A percentile compares a stretch with the other conserved stretches of the same genome.
These are phyloP conservation scores for Drosophila mulleri DNA, from an alignment of 2,888 invertebrate genomes.

Conservation along the genomic window DNA sequence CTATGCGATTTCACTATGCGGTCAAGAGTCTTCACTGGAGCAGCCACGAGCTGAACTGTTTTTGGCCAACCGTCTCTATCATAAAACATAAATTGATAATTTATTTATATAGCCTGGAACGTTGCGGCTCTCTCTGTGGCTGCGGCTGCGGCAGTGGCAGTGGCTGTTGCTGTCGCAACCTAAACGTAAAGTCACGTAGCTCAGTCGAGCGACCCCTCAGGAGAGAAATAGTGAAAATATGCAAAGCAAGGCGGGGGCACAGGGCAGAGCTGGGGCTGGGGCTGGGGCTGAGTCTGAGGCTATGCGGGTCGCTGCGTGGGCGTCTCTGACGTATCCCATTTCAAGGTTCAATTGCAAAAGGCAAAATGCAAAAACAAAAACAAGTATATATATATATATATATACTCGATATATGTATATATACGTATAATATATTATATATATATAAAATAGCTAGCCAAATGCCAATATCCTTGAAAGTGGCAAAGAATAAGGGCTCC, in stretches of 20 bases:
- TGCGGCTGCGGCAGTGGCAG: slow-evolving; percentile 16
- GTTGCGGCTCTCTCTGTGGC: slow-evolving; percentile 18
- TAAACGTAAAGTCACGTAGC: slow-evolving; percentile 68
- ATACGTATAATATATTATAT: neutral
- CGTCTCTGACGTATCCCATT: slow-evolving; percentile 65
- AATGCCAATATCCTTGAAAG: slow-evolving; percentile 62
- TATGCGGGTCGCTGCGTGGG: slow-evolving; percentile 34
- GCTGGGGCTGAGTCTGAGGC: neutral
- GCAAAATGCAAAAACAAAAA: slow-evolving; percentile 17
- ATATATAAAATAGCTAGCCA: slow-evolving; percentile 31
- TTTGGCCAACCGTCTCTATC: slow-evolving; percentile 23
- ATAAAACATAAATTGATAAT: slow-evolving; percentile 57
- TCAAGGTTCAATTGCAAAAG: slow-evolving; percentile 63
- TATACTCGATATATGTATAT: no score
- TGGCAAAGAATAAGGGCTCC: slow-evolving; percentile 61
- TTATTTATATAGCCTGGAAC: slow-evolving; percentile 47
- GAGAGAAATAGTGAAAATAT: slow-evolving; percentile 78
- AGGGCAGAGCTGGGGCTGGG: neutral
- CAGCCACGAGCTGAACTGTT: slow-evolving; percentile 9
- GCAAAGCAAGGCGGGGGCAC: slow-evolving; percentile 58
- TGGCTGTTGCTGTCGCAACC: slow-evolving; percentile 24
- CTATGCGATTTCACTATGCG: slow-evolving; percentile 7
- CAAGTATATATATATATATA: neutral
- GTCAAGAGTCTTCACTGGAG: slow-evolving; percentile 10
- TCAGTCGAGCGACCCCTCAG: slow-evolving; percentile 50